Evolutionary conservation across 23 tunicate species (phyloP), one percentile per base, ranked within the genome.

Genomic region (Styela plicata): DNA sequence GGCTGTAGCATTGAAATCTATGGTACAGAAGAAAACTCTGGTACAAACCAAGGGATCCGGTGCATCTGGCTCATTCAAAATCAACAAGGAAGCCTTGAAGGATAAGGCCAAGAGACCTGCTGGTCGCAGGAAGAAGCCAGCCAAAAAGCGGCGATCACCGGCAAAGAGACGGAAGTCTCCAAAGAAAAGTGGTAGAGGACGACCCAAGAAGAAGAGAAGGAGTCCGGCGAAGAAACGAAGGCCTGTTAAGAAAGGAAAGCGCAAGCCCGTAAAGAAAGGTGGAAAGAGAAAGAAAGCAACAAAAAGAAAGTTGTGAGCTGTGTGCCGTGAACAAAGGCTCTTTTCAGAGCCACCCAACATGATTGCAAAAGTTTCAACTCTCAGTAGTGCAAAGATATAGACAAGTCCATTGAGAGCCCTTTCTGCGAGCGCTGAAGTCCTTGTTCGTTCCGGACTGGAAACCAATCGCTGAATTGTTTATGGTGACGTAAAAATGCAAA

Each of bases 291-390:
- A 37, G 67, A 78, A 80, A 79, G n/a, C 64, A 25, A 64, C 36
- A 24, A 81, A 44, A 13, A 44, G 57, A 13, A 44, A 13, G 57
- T 44, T 44, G 57, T 44, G 13, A 44, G 13, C 74, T 66, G 62
- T 19, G 10, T 16, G 13, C 19, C 2, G 34, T 2, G 18, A 63
- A 31, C 79, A 89, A 89, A 83, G 94, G 94, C 94, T 89, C 94
- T 89, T 89, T 25, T 89, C 70, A 89, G 94, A 89, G 94, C 94
- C 94, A 89, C 94, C 94, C 85, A 31, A 33, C 7, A 2, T 13
- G 70, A 2, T 63, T 2, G 52, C 74, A 80, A 82, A 83, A 74
- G 82, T 67, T 67, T 67, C n/a, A n/a, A n/a, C n/a, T n/a, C n/a
- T n/a, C n/a, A n/a, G n/a, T n/a, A n/a, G n/a, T n/a, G n/a, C n/a